Evolutionary conservation across 2,797 vertebrate species (phyloP), one percentile per base, ranked within the genome.

Genomic region (Peromyscus aztecus): DNA sequence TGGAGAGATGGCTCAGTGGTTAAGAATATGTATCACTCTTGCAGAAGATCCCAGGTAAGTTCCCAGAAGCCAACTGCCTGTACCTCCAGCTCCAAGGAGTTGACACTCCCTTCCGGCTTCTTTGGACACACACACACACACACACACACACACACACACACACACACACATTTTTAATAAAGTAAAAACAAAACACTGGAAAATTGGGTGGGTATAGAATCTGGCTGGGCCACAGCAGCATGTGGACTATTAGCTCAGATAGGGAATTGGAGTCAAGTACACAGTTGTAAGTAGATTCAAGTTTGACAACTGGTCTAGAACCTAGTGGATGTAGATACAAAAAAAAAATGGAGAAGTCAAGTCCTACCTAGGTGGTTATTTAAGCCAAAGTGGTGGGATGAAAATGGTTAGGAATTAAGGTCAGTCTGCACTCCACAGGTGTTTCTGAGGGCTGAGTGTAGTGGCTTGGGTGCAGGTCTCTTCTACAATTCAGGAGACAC

Each of bases 401-500:
- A 81, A 90, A 89, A 82, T 12, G 14, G 7, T 88, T 40, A 75
- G 76, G 40, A 81, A 71, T 65, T 92, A 75, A 88, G 31, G 8
- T 31, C 19, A 88, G 12, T 80, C 24, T 23, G 49, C 37, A 31
- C 6, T 90, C 27, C 12, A 55, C 29, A 55, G 65, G 17, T 90
- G 8, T 88, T n/a, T 86, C 14, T 67, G 63, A 90, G 46, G n/a
- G 73, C 8, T 12, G 2, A 71, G 6, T 40, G 1, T 16, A 43
- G 24, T 29, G 4, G 13, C 31, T 8, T 82, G 2, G 29, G 16
- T 61, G 87, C 37, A 34, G 27, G 24, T 75, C 55, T 94, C 6
- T 24, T 86, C 46, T 91, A 82, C 67, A 29, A 63, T 23, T 40
- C 52, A 75, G 23, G 94, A 93, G 75, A 75, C 88, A 81, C n/a